Base-by-base conservation (phyloP, 2,888 invertebrate genomes). In the Epinotia demarniana region DNA sequence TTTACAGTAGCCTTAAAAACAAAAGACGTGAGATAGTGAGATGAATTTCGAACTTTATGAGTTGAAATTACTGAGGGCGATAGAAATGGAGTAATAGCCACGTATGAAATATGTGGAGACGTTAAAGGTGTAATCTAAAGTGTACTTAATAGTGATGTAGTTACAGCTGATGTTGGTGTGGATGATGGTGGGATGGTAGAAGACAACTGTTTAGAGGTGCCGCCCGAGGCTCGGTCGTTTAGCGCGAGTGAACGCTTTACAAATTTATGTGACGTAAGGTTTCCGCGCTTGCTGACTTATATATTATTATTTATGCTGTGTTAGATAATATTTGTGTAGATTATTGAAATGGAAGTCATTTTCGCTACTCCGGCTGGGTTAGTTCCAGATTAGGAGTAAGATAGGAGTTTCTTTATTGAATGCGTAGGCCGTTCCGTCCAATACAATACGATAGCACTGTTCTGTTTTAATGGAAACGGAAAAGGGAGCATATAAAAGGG, bases 201-300 rank as follows among this genome's bases (percentile, higher is more conserved):
- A 84, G 84, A 83, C 82, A 84, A 85, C 82, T 83, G 81, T 80
- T 81, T 79, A 81, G 81, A 80, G 78, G 60, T 68, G 63, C 49
- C 39, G 87, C 88, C 84, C 76, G 77, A 79, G 86, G 89, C 87
- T 73, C 81, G 82, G 80, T 85, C 87, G 84, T 87, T 89, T 88
- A 88, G 83, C 80, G 81, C 81, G 79, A 80, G 82, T 81, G 84
- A 81, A 84, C 82, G 81, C 81, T 80, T 80, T 74, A 82, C 82
- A 85, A 86, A 88, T 88, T 87, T 88, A 89, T 89, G 83, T 84
- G 83, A 81, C 84, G 81, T 83, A 83, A 82, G 84, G 83, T 86
- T 87, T 82, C 82, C 85, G 80, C 83, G 84, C 80, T 80, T 82
- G 83, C 79, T 82, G 84, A 84, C 84, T 86, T 82, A 82, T 79